phyloP scores from a whole-genome alignment of 2,888 invertebrate species.

The Chloroclysta siterata region DNA sequence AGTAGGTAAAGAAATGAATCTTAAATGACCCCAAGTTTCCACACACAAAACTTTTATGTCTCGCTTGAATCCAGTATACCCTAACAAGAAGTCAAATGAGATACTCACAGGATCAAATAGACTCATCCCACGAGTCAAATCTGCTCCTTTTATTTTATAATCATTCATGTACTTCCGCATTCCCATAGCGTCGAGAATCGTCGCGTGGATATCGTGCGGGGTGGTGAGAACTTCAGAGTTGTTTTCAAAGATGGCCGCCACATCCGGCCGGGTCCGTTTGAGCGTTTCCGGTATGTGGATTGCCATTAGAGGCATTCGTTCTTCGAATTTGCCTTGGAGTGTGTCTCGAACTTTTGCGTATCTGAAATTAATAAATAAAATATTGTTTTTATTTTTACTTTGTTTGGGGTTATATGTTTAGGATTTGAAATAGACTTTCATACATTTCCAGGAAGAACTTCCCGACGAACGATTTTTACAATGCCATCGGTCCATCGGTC shows the following conservation, averaged over 20 bases:
- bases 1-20: too few relatives aligned
- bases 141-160: conserved; percentile 76
- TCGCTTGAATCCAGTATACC: too few relatives aligned
- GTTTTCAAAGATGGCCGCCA: conserved; percentile 70
- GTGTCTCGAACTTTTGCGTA: conserved; percentile 40
- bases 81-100: neutral
- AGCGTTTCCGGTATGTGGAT: conserved; percentile 90
- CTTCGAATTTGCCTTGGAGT: conserved; percentile 47
- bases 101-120: conserved; percentile 85
- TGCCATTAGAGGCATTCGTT: conserved; percentile 66
- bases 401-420: too few relatives aligned
- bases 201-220: conserved; percentile 93
- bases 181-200: conserved; percentile 87
- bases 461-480: too few relatives aligned
- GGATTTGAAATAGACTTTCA: too few relatives aligned
- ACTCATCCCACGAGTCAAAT: conserved; percentile 84
- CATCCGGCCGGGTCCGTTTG: conserved; percentile 83
- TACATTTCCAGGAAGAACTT: too few relatives aligned
- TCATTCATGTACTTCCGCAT: conserved; percentile 62
- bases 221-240: conserved; percentile 86
- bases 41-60: too few relatives aligned
- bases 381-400: neutral
- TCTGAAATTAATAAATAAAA: conserved; percentile 30
- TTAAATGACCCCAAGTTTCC: too few relatives aligned
- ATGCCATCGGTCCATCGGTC: too few relatives aligned